phyloP scores from a whole-genome alignment of 2,797 vertebrate genomes.

The Phrynocephalus vlangalii region DNA sequence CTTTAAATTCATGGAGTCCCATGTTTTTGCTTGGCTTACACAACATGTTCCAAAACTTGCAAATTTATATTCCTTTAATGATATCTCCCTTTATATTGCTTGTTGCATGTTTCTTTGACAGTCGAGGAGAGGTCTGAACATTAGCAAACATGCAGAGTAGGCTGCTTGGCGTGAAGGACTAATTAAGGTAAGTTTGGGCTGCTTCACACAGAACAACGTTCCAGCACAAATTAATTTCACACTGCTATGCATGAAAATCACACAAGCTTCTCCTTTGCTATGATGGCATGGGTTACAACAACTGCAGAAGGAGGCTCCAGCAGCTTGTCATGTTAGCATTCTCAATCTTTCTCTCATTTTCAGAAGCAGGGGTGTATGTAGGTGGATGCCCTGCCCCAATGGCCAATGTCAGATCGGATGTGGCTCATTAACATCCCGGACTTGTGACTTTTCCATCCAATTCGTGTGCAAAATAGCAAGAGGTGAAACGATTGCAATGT shows the following conservation, averaged over 20 bases:
- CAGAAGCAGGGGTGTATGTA: neutral
- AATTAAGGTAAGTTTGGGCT: constrained; percentile 1
- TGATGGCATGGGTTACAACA: neutral
- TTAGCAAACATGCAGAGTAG: neutral
- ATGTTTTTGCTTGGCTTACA: constrained; percentile 67
- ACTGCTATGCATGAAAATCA: constrained; percentile 7
- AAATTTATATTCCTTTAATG: constrained; percentile 34
- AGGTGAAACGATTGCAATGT: neutral
- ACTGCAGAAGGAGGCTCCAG: neutral
- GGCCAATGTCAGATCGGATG: neutral
- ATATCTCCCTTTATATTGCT: constrained; percentile 25
- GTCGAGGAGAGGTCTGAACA: neutral
- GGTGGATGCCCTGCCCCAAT: neutral
- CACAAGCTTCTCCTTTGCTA: constrained; percentile 5
- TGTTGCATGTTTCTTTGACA: neutral
- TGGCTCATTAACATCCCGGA: neutral
- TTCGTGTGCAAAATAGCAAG: neutral
- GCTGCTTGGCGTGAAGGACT: neutral
- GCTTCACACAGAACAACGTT: neutral
- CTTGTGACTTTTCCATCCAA: neutral
- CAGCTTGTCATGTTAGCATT: neutral
- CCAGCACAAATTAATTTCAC: constrained; percentile 16
- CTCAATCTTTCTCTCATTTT: neutral
- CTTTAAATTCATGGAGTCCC: constrained; percentile 43
- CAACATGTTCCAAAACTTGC: constrained; percentile 33